phyloP scores from a whole-genome alignment of 1,140 invertebrate species.

The Calycopis cecrops region DNA sequence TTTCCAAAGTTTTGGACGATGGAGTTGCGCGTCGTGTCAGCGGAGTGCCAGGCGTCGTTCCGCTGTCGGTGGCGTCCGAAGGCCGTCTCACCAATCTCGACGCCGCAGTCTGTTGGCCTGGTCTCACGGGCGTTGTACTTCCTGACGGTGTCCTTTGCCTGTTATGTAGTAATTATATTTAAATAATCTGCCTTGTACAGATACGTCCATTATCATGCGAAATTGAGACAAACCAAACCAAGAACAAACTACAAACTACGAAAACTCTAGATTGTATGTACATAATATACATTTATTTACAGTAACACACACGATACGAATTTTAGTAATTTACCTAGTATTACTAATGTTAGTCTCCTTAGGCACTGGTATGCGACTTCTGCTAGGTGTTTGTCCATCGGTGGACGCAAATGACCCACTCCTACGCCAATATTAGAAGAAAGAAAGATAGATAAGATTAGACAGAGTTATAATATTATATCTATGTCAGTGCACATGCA shows the following conservation, averaged over 20 bases:
- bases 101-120: constrained; percentile 77
- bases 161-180: constrained; percentile 29
- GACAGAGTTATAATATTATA: constrained; percentile 42
- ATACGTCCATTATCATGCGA: constrained; percentile 12
- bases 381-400: constrained; percentile 62
- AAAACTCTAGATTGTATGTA: constrained; percentile 14
- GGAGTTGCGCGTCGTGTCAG: constrained; percentile 58
- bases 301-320: constrained; percentile 25
- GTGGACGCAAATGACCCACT: constrained; percentile 68
- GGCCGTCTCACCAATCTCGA: constrained; percentile 79
- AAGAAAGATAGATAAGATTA: constrained; percentile 60
- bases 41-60: constrained; percentile 51
- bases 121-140: constrained; percentile 80
- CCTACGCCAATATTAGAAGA: constrained; percentile 62
- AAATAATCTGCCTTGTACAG: no score
- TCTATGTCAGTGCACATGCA: constrained; percentile 48
- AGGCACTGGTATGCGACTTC: constrained; percentile 66
- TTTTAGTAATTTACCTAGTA: constrained; percentile 61
- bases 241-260: constrained; percentile 17
- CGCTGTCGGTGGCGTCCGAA: constrained; percentile 79
- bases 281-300: constrained; percentile 20
- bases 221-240: constrained; percentile 15
- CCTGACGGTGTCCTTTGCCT: constrained; percentile 83
- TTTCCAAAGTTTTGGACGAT: constrained; percentile 57
- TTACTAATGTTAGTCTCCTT: constrained; percentile 68